Conservation (phyloP, 1,140 invertebrate genomes). For the Halictus rubicundus region DNA sequence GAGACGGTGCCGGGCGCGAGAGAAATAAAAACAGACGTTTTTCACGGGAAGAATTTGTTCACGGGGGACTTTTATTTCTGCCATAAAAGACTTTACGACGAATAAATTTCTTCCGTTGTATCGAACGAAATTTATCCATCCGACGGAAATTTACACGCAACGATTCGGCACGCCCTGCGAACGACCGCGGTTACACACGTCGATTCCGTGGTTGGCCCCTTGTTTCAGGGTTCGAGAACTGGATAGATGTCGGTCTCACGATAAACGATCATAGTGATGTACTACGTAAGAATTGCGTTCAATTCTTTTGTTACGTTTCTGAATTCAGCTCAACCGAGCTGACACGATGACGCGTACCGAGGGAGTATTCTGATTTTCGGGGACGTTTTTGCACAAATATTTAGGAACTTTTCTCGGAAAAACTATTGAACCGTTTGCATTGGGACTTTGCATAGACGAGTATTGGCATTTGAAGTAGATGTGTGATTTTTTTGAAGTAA, state of each 20-base stretch:
- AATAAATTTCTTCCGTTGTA: slow-evolving; percentile 38
- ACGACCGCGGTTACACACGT: neutral
- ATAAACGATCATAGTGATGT: neutral
- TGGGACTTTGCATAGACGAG: too few species aligned
- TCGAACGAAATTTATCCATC: slow-evolving; percentile 38
- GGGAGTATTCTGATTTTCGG: too few species aligned
- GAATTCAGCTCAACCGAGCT: too few species aligned
- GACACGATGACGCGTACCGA: too few species aligned
- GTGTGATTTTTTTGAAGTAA: too few species aligned
- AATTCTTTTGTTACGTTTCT: too few species aligned
- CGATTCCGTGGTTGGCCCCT: neutral
- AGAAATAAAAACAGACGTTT: slow-evolving; percentile 24
- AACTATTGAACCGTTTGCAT: too few species aligned
- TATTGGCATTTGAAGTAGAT: too few species aligned
- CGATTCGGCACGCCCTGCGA: neutral
- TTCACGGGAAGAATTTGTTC: slow-evolving; percentile 35
- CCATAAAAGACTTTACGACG: slow-evolving; percentile 37
- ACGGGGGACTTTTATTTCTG: slow-evolving; percentile 21
- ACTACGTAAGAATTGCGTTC: too few species aligned
- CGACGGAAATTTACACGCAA: slow-evolving; percentile 25
- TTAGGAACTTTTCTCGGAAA: too few species aligned
- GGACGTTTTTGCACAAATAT: too few species aligned
- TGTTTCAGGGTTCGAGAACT: neutral
- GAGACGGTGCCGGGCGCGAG: too few species aligned
- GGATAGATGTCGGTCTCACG: neutral